Evolutionary conservation across 2,113 vertebrate genomes (phyloP), one percentile per base, ranked within the genome.

Genomic region (Trichechus manatus): DNA sequence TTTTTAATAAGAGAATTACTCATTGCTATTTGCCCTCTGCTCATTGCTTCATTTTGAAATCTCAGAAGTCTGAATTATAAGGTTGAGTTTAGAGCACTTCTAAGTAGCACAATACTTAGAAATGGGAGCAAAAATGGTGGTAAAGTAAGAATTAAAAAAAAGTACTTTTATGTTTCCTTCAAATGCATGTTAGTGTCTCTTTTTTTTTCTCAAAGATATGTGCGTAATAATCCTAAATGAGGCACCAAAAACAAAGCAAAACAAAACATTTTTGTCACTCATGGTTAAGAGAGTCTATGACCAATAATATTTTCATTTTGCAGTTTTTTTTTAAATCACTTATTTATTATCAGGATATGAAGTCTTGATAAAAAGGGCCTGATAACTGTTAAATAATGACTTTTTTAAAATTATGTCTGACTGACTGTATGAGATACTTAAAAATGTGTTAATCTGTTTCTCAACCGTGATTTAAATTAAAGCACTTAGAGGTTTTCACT

Each of bases 391-490:
- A 91, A 64, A 33, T 47, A 86, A 22, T 56, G 92, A 91, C 74
- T 72, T 83, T 96, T 81, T 9, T 10, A 1, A 5, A 27, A 86
- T 50, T 64, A 44, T 66, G 7, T 88, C 88, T 93, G 42, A 93
- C 27, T 96, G 47, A 97, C 93, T 94, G 68, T 84, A 68, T 53
- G 91, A 97, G 96, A 96, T 53, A 82, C 53, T 97, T 90, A 93
- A 97, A 95, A 93, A 93, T 74, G 87, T 82, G 89, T 85, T 75
- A 53, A 96, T 87, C 91, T 89, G 33, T 95, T 97, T 92, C 56
- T 96, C 44, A 56, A 47, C 47, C 20, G 70, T 74, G 95, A 56
- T 70, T 95, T 94, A 96, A 97, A 94, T 91, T 82, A 97, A 92
- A 85, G 56, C 47, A 94, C 59, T 97, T 84, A 53, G 44, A 96